Conservation (phyloP, 2,113 vertebrate species). For the Pterocles orientalis region DNA sequence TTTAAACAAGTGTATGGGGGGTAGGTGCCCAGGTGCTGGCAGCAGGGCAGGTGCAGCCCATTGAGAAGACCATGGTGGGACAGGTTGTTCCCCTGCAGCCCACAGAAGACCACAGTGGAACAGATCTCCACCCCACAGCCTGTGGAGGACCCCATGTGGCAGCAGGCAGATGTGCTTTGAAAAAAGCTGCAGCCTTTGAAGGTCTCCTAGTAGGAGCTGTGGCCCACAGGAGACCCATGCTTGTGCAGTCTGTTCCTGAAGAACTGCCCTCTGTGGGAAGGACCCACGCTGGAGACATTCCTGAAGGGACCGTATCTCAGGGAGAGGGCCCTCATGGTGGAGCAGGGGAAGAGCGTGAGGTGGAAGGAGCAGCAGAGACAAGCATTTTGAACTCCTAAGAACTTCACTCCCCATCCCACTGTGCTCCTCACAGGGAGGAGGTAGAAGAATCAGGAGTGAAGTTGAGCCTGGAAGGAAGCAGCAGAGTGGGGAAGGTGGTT, state of each 20-base stretch:
- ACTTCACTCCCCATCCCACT: too few relatives aligned
- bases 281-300: neutral
- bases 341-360: neutral
- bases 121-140: neutral
- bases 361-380: neutral
- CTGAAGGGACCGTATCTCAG: neutral
- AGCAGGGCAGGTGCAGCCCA: neutral
- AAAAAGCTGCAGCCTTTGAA: neutral
- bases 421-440: neutral
- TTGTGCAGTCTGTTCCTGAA: neutral
- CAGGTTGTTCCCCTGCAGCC: neutral
- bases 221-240: fast-evolving
- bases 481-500: neutral
- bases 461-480: neutral
- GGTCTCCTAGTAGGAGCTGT: neutral
- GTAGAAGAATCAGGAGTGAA: neutral
- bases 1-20: neutral
- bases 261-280: neutral
- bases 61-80: neutral
- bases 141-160: too few relatives aligned
- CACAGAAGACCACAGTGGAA: neutral
- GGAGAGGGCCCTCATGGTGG: neutral
- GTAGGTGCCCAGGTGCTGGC: neutral
- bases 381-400: neutral
- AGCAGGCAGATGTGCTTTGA: neutral